Conservation (phyloP, 2,888 invertebrate genomes). For the Aleiodes testaceus region DNA sequence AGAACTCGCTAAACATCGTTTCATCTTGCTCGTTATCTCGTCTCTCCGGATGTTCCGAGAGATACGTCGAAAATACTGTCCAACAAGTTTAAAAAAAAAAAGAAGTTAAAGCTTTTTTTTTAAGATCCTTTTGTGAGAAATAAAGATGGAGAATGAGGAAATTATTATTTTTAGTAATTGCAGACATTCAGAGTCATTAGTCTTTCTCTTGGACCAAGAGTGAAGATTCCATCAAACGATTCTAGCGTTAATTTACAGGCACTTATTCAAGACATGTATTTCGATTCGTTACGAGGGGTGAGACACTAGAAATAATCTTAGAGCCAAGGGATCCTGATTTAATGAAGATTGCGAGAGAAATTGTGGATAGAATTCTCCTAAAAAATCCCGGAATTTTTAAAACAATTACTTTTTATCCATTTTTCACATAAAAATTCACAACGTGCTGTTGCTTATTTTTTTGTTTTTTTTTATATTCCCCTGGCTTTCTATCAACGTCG, state of each 20-base stretch:
- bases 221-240: too few relatives aligned
- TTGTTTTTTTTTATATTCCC: constrained; percentile 17
- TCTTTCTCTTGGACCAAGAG: too few relatives aligned
- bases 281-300: neutral
- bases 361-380: too few relatives aligned
- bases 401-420: neutral
- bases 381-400: too few relatives aligned
- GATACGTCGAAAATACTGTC: constrained; percentile 13
- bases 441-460: too few relatives aligned
- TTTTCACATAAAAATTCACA: neutral
- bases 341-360: constrained; percentile 35
- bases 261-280: too few relatives aligned
- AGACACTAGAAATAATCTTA: constrained; percentile 42
- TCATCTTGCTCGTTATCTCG: constrained; percentile 29
- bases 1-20: neutral
- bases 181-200: too few relatives aligned
- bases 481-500: constrained; percentile 14
- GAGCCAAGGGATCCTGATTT: constrained; percentile 27
- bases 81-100: neutral
- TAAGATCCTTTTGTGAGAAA: neutral
- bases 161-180: too few relatives aligned
- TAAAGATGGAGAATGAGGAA: too few relatives aligned
- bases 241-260: too few relatives aligned
- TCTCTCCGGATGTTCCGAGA: constrained; percentile 8
- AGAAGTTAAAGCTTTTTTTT: neutral